Evolutionary conservation across 30 jellyfish, hydroid and myxozoan genomes (phyloP).

Genomic region (Pelagia noctiluca): DNA sequence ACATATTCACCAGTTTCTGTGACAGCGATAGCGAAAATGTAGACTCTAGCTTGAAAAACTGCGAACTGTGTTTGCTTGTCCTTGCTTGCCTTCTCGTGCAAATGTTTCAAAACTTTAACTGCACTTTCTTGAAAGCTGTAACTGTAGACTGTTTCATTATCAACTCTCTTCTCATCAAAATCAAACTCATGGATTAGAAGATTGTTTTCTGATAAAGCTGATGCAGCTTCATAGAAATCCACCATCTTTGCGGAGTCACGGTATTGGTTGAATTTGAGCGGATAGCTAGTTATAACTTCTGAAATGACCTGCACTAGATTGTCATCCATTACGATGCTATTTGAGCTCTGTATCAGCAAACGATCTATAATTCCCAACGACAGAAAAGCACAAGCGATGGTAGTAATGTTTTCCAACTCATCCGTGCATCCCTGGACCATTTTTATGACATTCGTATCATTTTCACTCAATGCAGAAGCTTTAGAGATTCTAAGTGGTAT

Average conservation of each 20-base stretch:
- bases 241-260: background rate
- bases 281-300: conserved; percentile 13
- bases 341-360: background rate
- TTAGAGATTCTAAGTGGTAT: conserved; percentile 9
- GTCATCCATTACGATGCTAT: conserved; percentile 9
- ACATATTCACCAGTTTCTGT: background rate
- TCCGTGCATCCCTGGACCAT: conserved; percentile 3
- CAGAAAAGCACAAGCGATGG: conserved; percentile 50
- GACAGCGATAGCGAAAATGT: background rate
- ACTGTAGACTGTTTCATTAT: conserved; percentile 7
- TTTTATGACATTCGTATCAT: background rate
- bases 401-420: conserved; percentile 26
- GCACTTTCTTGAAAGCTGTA: background rate
- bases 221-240: background rate
- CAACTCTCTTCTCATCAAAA: background rate
- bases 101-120: background rate
- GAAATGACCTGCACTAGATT: conserved; percentile 4
- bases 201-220: background rate
- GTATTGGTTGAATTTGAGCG: conserved; percentile 21
- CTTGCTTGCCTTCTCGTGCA: background rate
- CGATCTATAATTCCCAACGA: conserved; percentile 41
- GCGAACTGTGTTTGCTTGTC: background rate
- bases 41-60: background rate
- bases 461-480: conserved; percentile 26
- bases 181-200: background rate